These are phyloP conservation scores for Toxostoma redivivum DNA, from an alignment of 2,113 vertebrate genomes.

Conservation along the genomic window DNA sequence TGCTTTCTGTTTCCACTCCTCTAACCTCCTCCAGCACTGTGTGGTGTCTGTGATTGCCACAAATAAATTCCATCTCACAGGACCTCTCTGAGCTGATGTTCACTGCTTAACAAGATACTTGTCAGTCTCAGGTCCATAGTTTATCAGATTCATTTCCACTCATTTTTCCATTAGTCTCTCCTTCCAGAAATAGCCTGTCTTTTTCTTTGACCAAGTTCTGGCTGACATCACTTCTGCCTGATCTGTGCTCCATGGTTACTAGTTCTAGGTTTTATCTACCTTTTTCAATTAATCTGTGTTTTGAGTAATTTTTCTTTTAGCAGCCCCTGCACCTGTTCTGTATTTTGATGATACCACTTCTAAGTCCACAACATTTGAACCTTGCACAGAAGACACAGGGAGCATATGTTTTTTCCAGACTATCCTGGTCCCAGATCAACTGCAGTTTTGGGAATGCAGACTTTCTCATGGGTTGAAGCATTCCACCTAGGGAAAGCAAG, in stretches of 20 bases:
- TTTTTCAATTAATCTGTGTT: background rate
- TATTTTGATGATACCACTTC: background rate
- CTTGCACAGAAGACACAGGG: background rate
- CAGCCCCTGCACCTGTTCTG: background rate
- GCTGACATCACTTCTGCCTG: fast-evolving
- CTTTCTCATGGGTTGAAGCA: background rate
- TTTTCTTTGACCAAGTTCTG: background rate
- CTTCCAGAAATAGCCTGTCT: background rate
- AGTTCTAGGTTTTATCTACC: background rate
- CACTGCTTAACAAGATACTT: background rate
- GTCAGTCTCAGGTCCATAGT: background rate
- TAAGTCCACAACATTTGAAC: background rate
- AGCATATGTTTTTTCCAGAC: background rate
- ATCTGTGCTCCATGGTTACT: background rate
- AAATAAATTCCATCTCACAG: background rate
- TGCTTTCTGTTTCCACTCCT: background rate
- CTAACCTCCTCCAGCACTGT: background rate
- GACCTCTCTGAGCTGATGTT: background rate
- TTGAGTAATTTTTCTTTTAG: background rate
- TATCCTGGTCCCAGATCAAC: background rate
- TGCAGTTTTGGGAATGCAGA: background rate
- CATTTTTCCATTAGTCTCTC: background rate
- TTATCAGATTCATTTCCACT: background rate
- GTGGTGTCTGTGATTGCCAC: background rate
- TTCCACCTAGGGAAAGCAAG: background rate